phyloP scores from a whole-genome alignment of 2,113 vertebrate species.

The Heloderma charlesbogerti region DNA sequence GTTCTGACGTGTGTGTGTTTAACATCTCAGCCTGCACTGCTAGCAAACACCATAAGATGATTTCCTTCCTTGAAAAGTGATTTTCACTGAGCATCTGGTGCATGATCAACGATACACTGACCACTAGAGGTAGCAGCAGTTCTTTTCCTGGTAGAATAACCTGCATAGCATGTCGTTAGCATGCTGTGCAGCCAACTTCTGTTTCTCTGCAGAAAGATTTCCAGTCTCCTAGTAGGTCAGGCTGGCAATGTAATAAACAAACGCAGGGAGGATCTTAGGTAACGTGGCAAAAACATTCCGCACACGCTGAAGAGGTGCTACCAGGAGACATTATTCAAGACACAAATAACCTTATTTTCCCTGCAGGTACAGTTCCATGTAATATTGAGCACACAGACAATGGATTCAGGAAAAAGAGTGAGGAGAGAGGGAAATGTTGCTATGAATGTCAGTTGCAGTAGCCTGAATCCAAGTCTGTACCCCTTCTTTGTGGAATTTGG shows the following conservation, averaged over 20 bases:
- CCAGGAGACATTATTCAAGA: not conserved
- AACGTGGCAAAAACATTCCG: not conserved
- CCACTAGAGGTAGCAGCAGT: slow-evolving; percentile 13
- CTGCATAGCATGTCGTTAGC: not conserved
- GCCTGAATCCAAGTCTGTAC: not conserved
- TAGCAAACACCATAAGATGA: not conserved
- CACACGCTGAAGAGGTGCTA: not conserved
- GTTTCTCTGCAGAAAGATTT: not conserved
- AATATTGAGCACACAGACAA: not conserved
- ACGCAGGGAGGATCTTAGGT: not conserved
- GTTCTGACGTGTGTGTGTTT: too few relatives aligned
- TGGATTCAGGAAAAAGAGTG: not conserved
- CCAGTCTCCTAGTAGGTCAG: slow-evolving; percentile 22
- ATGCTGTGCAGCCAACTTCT: not conserved
- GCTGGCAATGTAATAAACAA: not conserved
- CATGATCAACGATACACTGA: not conserved
- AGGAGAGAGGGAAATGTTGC: not conserved
- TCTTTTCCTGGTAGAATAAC: not conserved
- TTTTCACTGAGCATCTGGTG: not conserved
- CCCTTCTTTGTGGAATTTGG: not conserved
- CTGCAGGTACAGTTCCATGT: too few relatives aligned
- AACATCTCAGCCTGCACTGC: not conserved
- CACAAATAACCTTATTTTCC: not conserved
- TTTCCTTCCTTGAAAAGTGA: not conserved
- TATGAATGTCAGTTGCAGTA: not conserved